Evolutionary conservation across 2,888 invertebrate species (phyloP).

Genomic region (Deroplatys truncata): DNA sequence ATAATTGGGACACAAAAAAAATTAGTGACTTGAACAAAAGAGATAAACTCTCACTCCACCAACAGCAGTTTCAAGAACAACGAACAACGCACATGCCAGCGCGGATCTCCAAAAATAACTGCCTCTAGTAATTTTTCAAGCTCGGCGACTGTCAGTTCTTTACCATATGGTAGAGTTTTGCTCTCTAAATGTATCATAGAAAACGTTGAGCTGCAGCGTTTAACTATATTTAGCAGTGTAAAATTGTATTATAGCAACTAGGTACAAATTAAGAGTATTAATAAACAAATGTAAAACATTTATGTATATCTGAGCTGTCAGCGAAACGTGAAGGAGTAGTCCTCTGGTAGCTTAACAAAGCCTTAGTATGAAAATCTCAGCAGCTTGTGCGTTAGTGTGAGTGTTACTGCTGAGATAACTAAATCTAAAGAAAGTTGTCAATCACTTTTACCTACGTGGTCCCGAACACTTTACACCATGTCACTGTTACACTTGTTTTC

Average conservation of each 20-base stretch:
- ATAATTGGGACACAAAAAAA: no score
- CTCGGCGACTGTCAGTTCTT: no score
- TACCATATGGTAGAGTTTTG: no score
- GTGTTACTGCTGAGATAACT: neutral
- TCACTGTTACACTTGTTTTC: neutral
- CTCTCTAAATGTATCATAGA: no score
- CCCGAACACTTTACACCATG: neutral
- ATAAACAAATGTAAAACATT: no score
- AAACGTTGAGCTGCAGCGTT: neutral
- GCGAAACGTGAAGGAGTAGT: no score
- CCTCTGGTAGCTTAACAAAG: no score
- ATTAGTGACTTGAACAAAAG: no score
- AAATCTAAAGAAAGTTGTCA: neutral
- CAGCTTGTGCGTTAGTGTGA: neutral
- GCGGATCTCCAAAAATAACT: neutral
- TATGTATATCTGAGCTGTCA: no score
- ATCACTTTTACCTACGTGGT: neutral
- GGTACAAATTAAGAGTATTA: no score
- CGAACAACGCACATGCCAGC: neutral
- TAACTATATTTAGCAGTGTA: neutral
- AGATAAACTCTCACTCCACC: neutral
- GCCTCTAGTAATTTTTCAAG: neutral
- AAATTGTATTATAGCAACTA: neutral
- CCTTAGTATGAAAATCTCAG: no score
- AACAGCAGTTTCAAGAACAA: neutral